Base-by-base conservation (phyloP, 2,888 invertebrate genomes). In the Oegoconia quadripuncta region DNA sequence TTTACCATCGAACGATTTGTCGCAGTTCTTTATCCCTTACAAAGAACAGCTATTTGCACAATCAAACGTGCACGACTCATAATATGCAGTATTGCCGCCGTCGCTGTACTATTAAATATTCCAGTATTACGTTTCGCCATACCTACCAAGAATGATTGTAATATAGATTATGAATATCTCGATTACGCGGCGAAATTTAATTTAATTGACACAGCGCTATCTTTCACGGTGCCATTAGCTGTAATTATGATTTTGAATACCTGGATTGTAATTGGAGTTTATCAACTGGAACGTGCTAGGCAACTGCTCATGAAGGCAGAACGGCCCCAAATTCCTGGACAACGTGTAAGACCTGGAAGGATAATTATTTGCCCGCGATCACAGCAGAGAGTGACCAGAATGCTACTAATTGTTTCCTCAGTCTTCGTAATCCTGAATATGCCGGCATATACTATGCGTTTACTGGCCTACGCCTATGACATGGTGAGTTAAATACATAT, bases 1-100 rank as follows among this genome's bases (percentile, higher is more conserved):
- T 96, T 96, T 65, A 96, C 96, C 0, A 89, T 94, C 1, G 96
- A 96, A 66, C 89, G 96, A 14, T 96, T 93, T 67, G 91, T 96
- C 4, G 95, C 95, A 0, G 95, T 96, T 1, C 83, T 91, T 48
- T 93, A 94, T 67, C 95, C 95, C 0, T 70, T 95, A 35, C 89
- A 89, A 30, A 81, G 94, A 1, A 92, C 91, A 41, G 89, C 90
- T 3, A 87, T 94, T 77, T 95, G 94, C 68, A 94, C 94, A 0
- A 91, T 93, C 14, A 76, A 89, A 2, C 83, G 95, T 29, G 94
- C 95, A 0, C 92, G 93, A 50, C 68, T 88, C 15, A 88, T 92
- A 0, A 88, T 95, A 2, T 44, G 64, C 0, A 65, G 77, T 0
- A 64, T 94, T 7, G 88, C 88, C 0, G 15, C 80, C 0, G 51